Percentiles rank a stretch among this genome's conserved stretches.
phyloP scores from a whole-genome alignment of 2,113 vertebrate genomes.

The Ivindomyrus marchei region DNA sequence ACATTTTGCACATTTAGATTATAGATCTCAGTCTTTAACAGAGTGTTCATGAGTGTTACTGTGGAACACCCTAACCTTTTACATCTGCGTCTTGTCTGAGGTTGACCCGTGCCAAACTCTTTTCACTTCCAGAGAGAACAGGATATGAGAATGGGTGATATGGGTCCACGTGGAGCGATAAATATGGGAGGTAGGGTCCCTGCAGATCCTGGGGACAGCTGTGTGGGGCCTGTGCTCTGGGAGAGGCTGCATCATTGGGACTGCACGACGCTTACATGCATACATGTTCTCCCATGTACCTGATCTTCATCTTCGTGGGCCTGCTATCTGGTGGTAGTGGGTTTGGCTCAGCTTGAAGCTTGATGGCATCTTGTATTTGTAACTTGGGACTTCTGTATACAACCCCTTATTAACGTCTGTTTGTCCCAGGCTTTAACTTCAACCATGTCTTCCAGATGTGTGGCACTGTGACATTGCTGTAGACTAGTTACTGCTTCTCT shows the following conservation, averaged over 20 bases:
- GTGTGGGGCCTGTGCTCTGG: conserved; percentile 49
- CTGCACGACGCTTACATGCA: conserved; percentile 49
- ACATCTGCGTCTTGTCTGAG: neutral
- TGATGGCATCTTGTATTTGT: neutral
- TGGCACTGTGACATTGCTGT: neutral
- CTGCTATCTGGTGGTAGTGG: neutral
- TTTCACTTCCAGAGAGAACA: conserved; percentile 98
- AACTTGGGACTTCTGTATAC: neutral
- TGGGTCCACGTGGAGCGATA: conserved; percentile 95
- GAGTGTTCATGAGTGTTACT: neutral
- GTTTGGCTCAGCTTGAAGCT: neutral
- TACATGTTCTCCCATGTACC: neutral
- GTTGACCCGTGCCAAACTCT: conserved; percentile 40
- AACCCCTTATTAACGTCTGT: neutral
- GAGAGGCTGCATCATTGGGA: conserved; percentile 58
- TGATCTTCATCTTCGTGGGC: neutral
- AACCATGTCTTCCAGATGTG: neutral
- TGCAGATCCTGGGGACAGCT: conserved; percentile 16
- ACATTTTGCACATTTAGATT: neutral
- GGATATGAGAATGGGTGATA: conserved; percentile 98
- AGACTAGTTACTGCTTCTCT: neutral
- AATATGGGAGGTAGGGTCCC: conserved; percentile 96
- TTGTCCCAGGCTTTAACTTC: neutral
- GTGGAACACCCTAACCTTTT: neutral
- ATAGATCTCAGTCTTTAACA: neutral